Conservation (phyloP, 2,888 invertebrate genomes). For the Subacronicta megacephala region DNA sequence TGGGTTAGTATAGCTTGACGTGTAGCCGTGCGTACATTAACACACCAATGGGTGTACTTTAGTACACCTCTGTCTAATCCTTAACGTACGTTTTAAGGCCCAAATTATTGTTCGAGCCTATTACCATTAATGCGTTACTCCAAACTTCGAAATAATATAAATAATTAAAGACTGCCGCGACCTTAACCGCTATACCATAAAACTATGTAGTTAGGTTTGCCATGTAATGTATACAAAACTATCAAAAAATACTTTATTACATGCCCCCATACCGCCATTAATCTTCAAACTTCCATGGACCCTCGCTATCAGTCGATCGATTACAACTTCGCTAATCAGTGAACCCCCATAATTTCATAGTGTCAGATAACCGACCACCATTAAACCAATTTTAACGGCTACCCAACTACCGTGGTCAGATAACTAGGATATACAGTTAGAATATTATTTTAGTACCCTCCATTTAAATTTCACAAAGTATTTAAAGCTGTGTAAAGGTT, state of each 20-base stretch:
- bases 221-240: too few species aligned
- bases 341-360: constrained; percentile 31
- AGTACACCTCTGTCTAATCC: too few species aligned
- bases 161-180: too few species aligned
- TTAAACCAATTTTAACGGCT: constrained; percentile 55
- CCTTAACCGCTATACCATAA: too few species aligned
- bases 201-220: too few species aligned
- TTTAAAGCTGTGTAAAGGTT: constrained; percentile 17
- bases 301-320: constrained; percentile 5
- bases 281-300: constrained; percentile 1
- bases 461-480: constrained; percentile 25
- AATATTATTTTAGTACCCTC: constrained; percentile 17
- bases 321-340: constrained; percentile 46
- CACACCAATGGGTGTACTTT: too few species aligned
- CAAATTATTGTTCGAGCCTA: too few species aligned
- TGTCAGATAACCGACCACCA: constrained; percentile 28
- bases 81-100: too few species aligned
- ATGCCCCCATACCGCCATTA: constrained; percentile 4
- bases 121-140: too few species aligned
- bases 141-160: too few species aligned
- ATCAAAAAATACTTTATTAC: background rate
- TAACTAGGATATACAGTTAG: background rate
- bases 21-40: too few species aligned
- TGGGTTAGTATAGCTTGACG: too few species aligned
- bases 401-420: constrained; percentile 20